Evolutionary conservation across 1,140 invertebrate genomes (phyloP).

Genomic region (Rhopalosiphum padi): DNA sequence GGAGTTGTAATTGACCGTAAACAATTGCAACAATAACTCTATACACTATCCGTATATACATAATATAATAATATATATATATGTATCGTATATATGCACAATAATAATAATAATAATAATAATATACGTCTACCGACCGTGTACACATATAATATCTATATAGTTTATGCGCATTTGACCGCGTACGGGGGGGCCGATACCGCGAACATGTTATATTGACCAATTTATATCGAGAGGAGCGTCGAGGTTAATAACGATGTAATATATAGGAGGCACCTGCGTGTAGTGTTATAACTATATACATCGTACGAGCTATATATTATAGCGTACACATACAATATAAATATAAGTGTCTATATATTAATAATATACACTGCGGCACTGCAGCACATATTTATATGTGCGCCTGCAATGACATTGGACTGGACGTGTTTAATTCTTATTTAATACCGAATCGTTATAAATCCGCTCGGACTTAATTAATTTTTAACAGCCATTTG

Average conservation of each 20-base stretch:
- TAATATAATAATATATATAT: no score
- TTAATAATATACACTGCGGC: neutral
- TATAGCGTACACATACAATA: neutral
- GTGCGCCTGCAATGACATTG: conserved; percentile 1
- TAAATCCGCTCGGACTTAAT: conserved; percentile 39
- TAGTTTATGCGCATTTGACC: neutral
- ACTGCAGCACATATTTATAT: neutral
- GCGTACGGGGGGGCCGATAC: neutral
- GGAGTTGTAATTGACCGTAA: conserved; percentile 9
- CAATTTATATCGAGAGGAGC: conserved; percentile 26
- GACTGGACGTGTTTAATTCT: conserved; percentile 23
- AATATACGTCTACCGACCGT: no score
- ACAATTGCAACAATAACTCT: neutral
- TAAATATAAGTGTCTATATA: neutral
- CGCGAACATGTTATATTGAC: neutral
- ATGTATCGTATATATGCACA: no score
- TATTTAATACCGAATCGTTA: conserved; percentile 28
- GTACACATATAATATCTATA: no score
- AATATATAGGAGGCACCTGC: neutral
- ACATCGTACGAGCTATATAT: neutral
- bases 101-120: no score
- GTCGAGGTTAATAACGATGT: conserved; percentile 17
- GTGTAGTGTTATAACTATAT: neutral
- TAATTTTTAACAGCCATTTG: conserved; percentile 11
- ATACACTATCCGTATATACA: neutral